Evolutionary conservation across 2,113 vertebrate species (phyloP), one percentile per base, ranked within the genome.

Genomic region (Trogon surrucura): DNA sequence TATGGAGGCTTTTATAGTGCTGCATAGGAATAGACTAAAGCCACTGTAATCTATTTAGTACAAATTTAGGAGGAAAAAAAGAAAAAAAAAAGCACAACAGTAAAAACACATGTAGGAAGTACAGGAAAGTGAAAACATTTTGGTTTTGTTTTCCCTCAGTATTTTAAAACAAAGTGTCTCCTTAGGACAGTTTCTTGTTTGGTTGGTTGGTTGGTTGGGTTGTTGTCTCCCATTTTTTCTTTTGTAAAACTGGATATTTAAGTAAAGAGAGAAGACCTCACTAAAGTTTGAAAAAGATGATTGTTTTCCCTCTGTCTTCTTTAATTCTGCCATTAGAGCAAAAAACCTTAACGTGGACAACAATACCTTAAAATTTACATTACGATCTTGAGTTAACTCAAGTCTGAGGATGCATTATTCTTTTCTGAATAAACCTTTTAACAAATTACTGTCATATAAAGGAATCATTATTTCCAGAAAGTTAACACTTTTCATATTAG

Each of bases 121-220:
- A 32, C 6, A 32, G 1, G 10, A 57, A 91, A 70, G 5, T 25
- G 25, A 20, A 36, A 47, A 45, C 34, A 22, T 3, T 13, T 54
- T 7, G 0, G 1, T 1, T 13, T 5, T 45, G 3, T 15, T 69
- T 77, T 48, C 2, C 9, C 5, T 10, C 12, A 47, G 32, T 38
- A 69, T 30, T 79, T 82, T 27, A 34, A 44, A 79, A 61, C 2
- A 32, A 26, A 30, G 4, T 23, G 4, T 7, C 13, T 90, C 11
- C 70, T 30, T 53, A 51, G 25, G 58, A 70, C 2, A 4, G 1
- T 5, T 19, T 10, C 36, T 36, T 36, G 36, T 7, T 36, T 36
- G 36, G 36, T 36, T 36, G 36, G 36, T 36, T 36, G 36, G 36
- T 36, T 36, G 36, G 36, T 36, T 36, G 36, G 36, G 7, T 36